Conservation (phyloP, 2,888 invertebrate genomes). For the Smittia sp. region DNA sequence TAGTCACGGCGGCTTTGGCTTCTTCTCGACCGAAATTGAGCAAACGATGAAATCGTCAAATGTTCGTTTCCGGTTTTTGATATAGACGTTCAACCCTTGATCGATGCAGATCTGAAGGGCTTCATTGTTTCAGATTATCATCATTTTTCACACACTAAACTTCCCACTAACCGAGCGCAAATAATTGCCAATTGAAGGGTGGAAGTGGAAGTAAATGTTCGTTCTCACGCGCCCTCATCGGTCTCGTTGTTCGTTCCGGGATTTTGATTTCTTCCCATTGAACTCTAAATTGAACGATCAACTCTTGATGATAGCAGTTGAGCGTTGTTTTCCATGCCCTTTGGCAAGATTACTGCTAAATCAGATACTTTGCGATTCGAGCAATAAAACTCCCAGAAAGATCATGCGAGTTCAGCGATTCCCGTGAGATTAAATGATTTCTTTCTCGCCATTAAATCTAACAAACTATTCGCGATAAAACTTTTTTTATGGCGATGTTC, state of each 20-base stretch:
- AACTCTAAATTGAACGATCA: conserved; percentile 3
- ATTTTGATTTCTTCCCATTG: conserved; percentile 17
- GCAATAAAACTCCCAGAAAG: background rate
- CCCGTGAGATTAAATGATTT: conserved; percentile 14
- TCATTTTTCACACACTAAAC: background rate
- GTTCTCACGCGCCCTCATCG: conserved; percentile 40
- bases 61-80: background rate
- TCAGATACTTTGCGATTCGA: background rate
- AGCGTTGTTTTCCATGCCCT: background rate
- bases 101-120: conserved; percentile 9
- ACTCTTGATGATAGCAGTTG: background rate
- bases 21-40: background rate
- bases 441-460: background rate
- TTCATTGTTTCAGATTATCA: conserved; percentile 20
- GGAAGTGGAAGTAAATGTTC: conserved; percentile 27
- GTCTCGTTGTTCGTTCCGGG: background rate
- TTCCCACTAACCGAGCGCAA: conserved; percentile 39
- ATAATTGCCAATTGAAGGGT: conserved; percentile 39
- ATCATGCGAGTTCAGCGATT: background rate
- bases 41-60: background rate
- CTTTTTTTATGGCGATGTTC: background rate
- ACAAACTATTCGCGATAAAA: background rate
- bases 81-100: background rate
- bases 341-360: conserved; percentile 4
- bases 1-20: background rate